These are phyloP conservation scores for Caenorhabditis sp. DNA, from an alignment of 2,888 invertebrate species.

Conservation along the genomic window DNA sequence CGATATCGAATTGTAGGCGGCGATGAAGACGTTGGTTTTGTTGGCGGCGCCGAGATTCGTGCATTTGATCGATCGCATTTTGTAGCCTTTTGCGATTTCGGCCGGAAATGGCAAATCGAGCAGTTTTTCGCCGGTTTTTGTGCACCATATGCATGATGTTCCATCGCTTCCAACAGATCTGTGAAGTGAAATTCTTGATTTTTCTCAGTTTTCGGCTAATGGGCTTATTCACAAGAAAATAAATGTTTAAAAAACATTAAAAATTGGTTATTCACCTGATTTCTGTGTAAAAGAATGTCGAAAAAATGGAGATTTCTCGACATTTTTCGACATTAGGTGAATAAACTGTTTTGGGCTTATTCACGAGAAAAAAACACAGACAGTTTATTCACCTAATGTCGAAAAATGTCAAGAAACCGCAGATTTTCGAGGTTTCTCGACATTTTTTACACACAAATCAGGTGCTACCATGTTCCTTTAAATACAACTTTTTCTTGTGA, in stretches of 20 bases:
- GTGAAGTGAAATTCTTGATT: constrained; percentile 9
- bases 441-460: too few relatives aligned
- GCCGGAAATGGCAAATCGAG: constrained; percentile 43
- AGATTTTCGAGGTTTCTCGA: too few relatives aligned
- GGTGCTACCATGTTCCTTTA: too few relatives aligned
- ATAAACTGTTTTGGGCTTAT: not conserved
- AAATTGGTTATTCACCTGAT: too few relatives aligned
- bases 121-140: constrained; percentile 46
- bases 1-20: constrained; percentile 59
- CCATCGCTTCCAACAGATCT: constrained; percentile 51
- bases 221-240: too few relatives aligned
- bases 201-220: too few relatives aligned
- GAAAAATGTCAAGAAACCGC: too few relatives aligned
- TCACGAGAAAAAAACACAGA: not conserved
- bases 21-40: constrained; percentile 48
- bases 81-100: constrained; percentile 44
- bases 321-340: too few relatives aligned
- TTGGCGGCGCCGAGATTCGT: constrained; percentile 44
- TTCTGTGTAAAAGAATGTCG: too few relatives aligned
- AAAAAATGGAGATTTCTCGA: too few relatives aligned
- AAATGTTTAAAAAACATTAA: not conserved
- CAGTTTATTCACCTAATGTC: too few relatives aligned
- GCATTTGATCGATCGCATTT: constrained; percentile 58
- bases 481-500: too few relatives aligned
- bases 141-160: constrained; percentile 49